Percentiles rank a stretch among this genome's conserved stretches.
Conservation (phyloP, 2,113 vertebrate species). For the Oryzias celebensis region DNA sequence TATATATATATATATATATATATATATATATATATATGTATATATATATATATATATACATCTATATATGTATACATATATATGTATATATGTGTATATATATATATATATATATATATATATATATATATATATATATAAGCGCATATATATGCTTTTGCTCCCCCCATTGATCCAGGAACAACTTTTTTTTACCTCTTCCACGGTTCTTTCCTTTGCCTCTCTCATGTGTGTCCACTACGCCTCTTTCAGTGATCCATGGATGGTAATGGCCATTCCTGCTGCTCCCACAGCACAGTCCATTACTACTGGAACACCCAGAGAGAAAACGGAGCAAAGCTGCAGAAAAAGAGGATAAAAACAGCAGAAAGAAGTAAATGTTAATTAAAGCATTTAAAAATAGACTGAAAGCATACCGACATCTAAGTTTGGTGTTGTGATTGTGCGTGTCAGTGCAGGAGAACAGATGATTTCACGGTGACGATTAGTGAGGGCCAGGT, state of each 20-base stretch:
- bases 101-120: no score
- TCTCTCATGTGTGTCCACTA: conserved; percentile 79
- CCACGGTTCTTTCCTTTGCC: conserved; percentile 19
- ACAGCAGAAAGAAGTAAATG: conserved; percentile 6
- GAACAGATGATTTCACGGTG: conserved; percentile 62
- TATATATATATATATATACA: no score
- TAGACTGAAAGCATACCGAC: conserved; percentile 7
- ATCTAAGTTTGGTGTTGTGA: conserved; percentile 21
- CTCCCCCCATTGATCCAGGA: background rate
- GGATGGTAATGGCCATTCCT: conserved; percentile 87
- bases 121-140: no score
- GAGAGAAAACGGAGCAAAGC: conserved; percentile 37
- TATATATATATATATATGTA: no score
- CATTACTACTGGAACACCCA: conserved; percentile 70
- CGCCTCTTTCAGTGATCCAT: conserved; percentile 84
- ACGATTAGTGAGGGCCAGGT: conserved; percentile 64
- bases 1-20: no score
- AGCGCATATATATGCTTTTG: conserved; percentile 14
- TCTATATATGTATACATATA: no score
- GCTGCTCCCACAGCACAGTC: conserved; percentile 78
- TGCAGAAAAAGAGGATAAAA: conserved; percentile 2
- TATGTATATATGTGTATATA: no score
- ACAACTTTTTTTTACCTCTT: conserved; percentile 51
- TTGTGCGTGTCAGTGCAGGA: conserved; percentile 11
- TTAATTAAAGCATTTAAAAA: conserved; percentile 19